A percentile compares a stretch with the other conserved stretches of the same genome.
Evolutionary conservation across 2,113 vertebrate species (phyloP).

Genomic region (Pycnonotus jocosus): DNA sequence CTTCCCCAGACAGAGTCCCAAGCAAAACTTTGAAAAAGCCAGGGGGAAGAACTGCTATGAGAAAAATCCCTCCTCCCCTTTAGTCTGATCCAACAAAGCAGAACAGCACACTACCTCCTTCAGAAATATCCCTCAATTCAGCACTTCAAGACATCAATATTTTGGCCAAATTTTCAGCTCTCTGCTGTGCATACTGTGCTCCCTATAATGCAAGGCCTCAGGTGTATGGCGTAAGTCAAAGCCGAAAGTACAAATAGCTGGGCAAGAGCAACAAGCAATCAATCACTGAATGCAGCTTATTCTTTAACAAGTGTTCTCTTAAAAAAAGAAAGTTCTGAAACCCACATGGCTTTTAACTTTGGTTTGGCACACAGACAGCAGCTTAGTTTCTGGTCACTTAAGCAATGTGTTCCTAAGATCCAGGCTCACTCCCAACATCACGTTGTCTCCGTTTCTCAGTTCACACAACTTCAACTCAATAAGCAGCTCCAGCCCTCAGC

Average conservation of each 20-base stretch:
- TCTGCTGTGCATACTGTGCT: neutral
- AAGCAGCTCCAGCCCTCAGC: neutral
- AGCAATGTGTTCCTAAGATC: neutral
- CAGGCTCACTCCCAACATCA: neutral
- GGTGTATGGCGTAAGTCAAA: neutral
- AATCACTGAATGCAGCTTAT: neutral
- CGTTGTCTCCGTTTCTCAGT: neutral
- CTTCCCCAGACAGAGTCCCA: neutral
- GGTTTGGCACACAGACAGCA: neutral
- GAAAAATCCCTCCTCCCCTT: neutral
- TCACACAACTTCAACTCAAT: neutral
- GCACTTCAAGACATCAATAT: neutral
- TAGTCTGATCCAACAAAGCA: neutral
- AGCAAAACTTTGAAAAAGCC: neutral
- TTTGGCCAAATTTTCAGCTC: neutral
- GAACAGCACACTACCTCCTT: neutral
- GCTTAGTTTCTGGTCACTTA: neutral
- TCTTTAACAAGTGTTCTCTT: neutral
- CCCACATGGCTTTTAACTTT: neutral
- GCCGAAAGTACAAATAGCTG: neutral
- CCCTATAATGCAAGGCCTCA: neutral
- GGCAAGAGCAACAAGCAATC: neutral
- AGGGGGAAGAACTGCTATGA: neutral
- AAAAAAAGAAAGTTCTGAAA: neutral
- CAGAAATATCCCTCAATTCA: neutral